These are phyloP conservation scores for Lagopus leucura DNA, from an alignment of 2,113 vertebrate species.

Conservation along the genomic window DNA sequence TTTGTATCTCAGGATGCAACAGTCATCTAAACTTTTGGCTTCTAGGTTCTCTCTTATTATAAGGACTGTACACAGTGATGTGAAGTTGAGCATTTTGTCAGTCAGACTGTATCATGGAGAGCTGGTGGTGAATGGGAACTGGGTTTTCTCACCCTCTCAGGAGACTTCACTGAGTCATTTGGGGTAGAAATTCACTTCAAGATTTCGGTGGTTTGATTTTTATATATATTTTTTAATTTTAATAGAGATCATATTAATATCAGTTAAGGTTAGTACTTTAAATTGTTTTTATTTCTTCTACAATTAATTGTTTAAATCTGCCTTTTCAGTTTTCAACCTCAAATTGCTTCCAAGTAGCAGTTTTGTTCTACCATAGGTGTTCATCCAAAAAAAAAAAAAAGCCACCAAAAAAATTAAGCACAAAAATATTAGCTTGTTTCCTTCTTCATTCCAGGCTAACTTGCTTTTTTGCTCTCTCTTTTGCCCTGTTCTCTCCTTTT, in stretches of 20 bases:
- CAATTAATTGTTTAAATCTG: neutral
- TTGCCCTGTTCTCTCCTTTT: neutral
- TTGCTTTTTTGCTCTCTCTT: neutral
- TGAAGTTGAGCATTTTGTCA: neutral
- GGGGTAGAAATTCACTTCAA: neutral
- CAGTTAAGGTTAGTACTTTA: neutral
- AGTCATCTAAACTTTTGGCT: neutral
- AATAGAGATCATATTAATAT: neutral
- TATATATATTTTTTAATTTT: neutral
- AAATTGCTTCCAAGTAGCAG: neutral
- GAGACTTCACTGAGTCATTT: neutral
- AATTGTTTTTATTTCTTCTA: neutral
- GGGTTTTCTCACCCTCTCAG: neutral
- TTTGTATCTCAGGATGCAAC: neutral
- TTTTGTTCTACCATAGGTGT: neutral
- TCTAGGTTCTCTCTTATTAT: neutral
- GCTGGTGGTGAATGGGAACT: neutral
- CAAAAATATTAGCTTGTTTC: neutral
- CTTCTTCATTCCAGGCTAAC: neutral
- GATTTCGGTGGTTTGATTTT: neutral
- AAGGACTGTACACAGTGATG: neutral
- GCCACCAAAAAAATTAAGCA: no score
- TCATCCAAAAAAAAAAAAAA: neutral
- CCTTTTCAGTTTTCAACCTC: neutral
- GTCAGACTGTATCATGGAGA: neutral